These are phyloP conservation scores for Tetropium fuscum DNA, from an alignment of 2,888 invertebrate species.

Conservation along the genomic window DNA sequence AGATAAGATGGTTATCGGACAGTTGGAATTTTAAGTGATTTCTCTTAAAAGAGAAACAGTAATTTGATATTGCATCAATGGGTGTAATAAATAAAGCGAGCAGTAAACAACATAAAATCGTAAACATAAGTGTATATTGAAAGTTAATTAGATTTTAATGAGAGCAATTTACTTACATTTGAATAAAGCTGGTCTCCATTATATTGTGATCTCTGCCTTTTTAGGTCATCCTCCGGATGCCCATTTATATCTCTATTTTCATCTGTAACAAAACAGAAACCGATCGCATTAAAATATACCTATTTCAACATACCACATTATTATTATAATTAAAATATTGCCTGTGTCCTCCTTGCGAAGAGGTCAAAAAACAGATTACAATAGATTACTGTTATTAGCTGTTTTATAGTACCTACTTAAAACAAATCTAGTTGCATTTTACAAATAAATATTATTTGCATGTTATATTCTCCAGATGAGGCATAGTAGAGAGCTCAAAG, in stretches of 20 bases:
- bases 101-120: slow-evolving; percentile 31
- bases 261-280: slow-evolving; percentile 69
- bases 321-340: slow-evolving; percentile 21
- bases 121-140: slow-evolving; percentile 33
- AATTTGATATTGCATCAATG: slow-evolving; percentile 24
- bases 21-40: slow-evolving; percentile 24
- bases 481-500: no score
- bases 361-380: not conserved
- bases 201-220: slow-evolving; percentile 88
- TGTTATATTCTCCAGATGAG: no score
- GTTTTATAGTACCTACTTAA: no score
- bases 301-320: slow-evolving; percentile 22
- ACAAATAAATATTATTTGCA: no score
- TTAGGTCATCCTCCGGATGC: slow-evolving; percentile 88
- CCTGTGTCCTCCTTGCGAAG: slow-evolving; percentile 11
- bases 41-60: slow-evolving; percentile 15
- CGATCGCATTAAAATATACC: slow-evolving; percentile 17
- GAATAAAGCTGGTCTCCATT: slow-evolving; percentile 92
- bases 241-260: slow-evolving; percentile 91
- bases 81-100: slow-evolving; percentile 21
- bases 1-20: slow-evolving; percentile 17
- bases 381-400: slow-evolving; percentile 9
- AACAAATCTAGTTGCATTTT: no score
- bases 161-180: slow-evolving; percentile 75
- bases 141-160: slow-evolving; percentile 37